phyloP scores from a whole-genome alignment of 2,113 vertebrate species.

The Nipponia nippon region DNA sequence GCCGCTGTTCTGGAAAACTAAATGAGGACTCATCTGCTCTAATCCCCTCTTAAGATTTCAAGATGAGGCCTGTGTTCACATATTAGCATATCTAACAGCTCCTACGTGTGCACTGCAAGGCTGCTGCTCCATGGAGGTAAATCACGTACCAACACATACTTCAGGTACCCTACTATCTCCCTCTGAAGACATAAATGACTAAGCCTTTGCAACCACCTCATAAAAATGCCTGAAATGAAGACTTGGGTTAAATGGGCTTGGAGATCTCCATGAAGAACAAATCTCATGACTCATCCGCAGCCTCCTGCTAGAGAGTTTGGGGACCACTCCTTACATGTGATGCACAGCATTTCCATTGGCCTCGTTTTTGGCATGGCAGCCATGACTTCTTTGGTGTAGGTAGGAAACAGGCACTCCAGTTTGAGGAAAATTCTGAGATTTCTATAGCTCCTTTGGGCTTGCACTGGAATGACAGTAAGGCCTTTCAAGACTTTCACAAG shows the following conservation, averaged over 20 bases:
- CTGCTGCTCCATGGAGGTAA: background rate
- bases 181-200: background rate
- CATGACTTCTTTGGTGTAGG: too few species aligned
- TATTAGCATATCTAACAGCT: constrained; percentile 38
- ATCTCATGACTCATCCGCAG: background rate
- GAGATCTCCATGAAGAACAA: background rate
- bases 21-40: constrained; percentile 48
- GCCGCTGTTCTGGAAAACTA: background rate
- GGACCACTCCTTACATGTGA: background rate
- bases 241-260: background rate
- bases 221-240: background rate
- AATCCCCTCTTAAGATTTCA: constrained; percentile 31
- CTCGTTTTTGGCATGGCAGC: fast-evolving
- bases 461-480: background rate
- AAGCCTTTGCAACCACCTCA: background rate
- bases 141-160: background rate
- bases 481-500: background rate
- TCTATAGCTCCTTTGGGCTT: background rate
- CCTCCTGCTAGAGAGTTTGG: background rate
- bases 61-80: background rate
- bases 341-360: background rate
- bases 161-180: background rate
- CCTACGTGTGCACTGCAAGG: background rate
- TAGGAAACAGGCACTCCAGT: background rate
- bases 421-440: background rate